These are phyloP conservation scores for Amorpha juglandis DNA, from an alignment of 2,888 invertebrate species.

Conservation along the genomic window DNA sequence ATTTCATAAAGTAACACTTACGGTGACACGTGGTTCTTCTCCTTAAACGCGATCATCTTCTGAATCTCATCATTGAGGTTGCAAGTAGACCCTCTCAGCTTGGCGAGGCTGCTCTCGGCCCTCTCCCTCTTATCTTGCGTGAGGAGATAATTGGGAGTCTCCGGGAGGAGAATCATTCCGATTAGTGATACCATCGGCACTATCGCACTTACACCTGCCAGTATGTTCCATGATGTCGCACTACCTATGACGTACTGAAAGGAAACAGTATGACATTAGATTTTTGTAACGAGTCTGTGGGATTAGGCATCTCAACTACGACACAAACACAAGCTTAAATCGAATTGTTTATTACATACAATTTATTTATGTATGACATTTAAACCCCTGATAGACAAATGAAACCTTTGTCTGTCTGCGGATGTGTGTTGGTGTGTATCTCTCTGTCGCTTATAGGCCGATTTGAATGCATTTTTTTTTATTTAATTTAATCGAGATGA, in stretches of 20 bases:
- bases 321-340: too few species aligned
- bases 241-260: slow-evolving; percentile 86
- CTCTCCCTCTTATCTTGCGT: slow-evolving; percentile 84
- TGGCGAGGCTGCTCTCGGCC: slow-evolving; percentile 84
- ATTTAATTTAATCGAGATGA: too few species aligned
- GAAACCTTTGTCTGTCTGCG: too few species aligned
- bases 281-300: too few species aligned
- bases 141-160: slow-evolving; percentile 89
- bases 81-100: slow-evolving; percentile 85
- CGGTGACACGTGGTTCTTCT: slow-evolving; percentile 86
- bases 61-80: slow-evolving; percentile 86
- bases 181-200: slow-evolving; percentile 85
- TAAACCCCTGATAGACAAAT: too few species aligned
- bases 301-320: too few species aligned
- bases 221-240: slow-evolving; percentile 84
- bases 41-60: slow-evolving; percentile 84
- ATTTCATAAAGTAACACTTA: slow-evolving; percentile 49
- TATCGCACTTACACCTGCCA: slow-evolving; percentile 86
- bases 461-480: too few species aligned
- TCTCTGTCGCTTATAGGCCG: too few species aligned
- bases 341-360: too few species aligned
- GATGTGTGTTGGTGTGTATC: too few species aligned
- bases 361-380: too few species aligned
- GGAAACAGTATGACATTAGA: neutral
- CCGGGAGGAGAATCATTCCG: slow-evolving; percentile 86